Percentiles rank a stretch among this genome's conserved stretches.
Evolutionary conservation across 2,888 invertebrate genomes (phyloP).

Genomic region (Pyralis farinalis): DNA sequence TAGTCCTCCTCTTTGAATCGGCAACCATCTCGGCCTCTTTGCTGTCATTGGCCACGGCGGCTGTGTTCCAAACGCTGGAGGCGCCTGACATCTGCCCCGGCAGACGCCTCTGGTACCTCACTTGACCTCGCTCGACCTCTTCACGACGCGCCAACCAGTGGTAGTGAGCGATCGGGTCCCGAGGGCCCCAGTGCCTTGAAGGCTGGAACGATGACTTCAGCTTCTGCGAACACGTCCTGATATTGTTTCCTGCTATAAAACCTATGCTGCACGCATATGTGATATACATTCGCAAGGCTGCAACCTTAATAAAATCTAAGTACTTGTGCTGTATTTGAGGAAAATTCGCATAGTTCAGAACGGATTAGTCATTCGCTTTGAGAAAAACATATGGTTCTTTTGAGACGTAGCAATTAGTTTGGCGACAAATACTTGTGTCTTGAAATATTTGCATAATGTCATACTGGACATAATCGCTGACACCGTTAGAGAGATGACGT

Average conservation of each 20-base stretch:
- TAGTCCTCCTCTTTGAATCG: conserved; percentile 40
- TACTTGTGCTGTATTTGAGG: conserved; percentile 18
- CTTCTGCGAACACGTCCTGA: conserved; percentile 45
- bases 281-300: conserved; percentile 26
- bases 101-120: conserved; percentile 38
- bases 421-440: no score
- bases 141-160: conserved; percentile 63
- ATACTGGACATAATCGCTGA: no score
- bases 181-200: conserved; percentile 68
- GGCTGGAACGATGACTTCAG: conserved; percentile 60
- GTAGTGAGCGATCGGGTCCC: conserved; percentile 67
- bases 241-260: conserved; percentile 11
- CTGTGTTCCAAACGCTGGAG: conserved; percentile 32
- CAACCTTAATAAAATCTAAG: conserved; percentile 24
- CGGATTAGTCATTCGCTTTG: no score
- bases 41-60: conserved; percentile 8
- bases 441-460: no score
- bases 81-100: conserved; percentile 50
- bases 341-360: conserved; percentile 15
- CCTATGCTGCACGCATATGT: conserved; percentile 6
- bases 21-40: conserved; percentile 10
- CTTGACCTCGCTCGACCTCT: conserved; percentile 20
- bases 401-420: no score
- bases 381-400: no score
- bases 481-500: no score